Percentiles rank a stretch among this genome's conserved stretches.
Evolutionary conservation across 2,888 invertebrate species (phyloP).

Genomic region (Gymnosoma rotundatum): DNA sequence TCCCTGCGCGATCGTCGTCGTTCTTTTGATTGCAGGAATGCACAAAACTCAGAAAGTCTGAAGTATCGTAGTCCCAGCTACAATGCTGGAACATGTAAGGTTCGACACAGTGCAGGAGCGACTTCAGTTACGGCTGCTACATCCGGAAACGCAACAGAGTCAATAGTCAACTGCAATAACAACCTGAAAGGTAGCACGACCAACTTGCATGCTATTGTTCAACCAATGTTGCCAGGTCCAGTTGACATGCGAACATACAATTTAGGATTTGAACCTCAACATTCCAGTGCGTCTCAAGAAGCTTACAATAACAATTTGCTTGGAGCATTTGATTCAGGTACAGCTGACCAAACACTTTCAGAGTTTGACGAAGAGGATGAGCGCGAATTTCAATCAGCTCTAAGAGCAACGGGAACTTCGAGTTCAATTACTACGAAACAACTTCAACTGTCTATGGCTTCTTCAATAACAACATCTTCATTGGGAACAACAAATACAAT

Average conservation of each 20-base stretch:
- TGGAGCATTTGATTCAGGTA: conserved; percentile 86
- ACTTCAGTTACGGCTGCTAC: conserved; percentile 64
- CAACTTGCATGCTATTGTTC: conserved; percentile 85
- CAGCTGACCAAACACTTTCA: conserved; percentile 87
- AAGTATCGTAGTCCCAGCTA: conserved; percentile 77
- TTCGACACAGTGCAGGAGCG: conserved; percentile 74
- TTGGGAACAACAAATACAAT: conserved; percentile 11
- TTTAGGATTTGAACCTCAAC: conserved; percentile 82
- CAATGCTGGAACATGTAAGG: conserved; percentile 73
- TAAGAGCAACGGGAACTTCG: conserved; percentile 84
- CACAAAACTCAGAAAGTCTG: conserved; percentile 61
- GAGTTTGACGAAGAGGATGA: conserved; percentile 92
- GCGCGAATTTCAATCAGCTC: conserved; percentile 87
- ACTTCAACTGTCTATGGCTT: conserved; percentile 44
- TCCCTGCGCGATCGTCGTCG: conserved; percentile 91
- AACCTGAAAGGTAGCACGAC: conserved; percentile 66
- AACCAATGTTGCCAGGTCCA: conserved; percentile 91
- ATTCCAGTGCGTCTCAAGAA: conserved; percentile 83
- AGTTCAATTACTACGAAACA: conserved; percentile 64
- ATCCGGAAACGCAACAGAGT: conserved; percentile 50
- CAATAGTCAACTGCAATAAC: conserved; percentile 72
- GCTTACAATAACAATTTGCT: conserved; percentile 85
- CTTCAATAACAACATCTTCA: conserved; percentile 31
- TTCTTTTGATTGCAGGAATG: conserved; percentile 86
- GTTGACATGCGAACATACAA: conserved; percentile 95